Conservation (phyloP, 23 tunicate genomes). For the Halocynthia aurantium region DNA sequence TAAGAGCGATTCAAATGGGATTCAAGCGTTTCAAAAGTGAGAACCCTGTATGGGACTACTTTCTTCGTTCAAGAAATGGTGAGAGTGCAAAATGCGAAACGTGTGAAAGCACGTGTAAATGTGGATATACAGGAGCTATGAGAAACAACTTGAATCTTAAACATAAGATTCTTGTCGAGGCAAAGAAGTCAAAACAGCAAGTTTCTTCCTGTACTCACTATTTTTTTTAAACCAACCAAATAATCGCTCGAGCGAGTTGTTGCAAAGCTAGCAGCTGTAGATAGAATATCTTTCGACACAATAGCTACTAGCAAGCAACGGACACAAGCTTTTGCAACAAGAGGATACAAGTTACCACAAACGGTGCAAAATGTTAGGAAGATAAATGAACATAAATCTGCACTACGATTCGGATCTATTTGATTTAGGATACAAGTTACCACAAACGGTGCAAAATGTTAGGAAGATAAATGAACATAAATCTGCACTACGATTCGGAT, state of each 20-base stretch:
- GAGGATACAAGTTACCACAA: slow-evolving; percentile 49
- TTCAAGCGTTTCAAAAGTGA: slow-evolving; percentile 50
- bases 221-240: slow-evolving; percentile 41
- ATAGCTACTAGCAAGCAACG: slow-evolving; percentile 53
- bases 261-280: slow-evolving; percentile 54
- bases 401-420: slow-evolving; percentile 37
- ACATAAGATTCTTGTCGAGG: slow-evolving; percentile 40
- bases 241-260: slow-evolving; percentile 47
- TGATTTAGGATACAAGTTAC: slow-evolving; percentile 51
- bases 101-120: slow-evolving; percentile 52
- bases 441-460: slow-evolving; percentile 39
- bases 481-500: slow-evolving; percentile 43
- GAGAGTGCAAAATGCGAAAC: slow-evolving; percentile 56
- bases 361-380: slow-evolving; percentile 43
- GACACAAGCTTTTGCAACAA: slow-evolving; percentile 47
- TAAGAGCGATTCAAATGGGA: no score
- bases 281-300: slow-evolving; percentile 43
- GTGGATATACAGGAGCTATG: slow-evolving; percentile 52
- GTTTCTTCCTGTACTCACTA: not conserved
- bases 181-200: slow-evolving; percentile 31
- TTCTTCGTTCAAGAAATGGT: slow-evolving; percentile 56
- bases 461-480: slow-evolving; percentile 51
- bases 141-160: slow-evolving; percentile 43
- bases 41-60: slow-evolving; percentile 52
- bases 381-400: slow-evolving; percentile 42